Percentiles rank a stretch among this genome's conserved stretches.
Evolutionary conservation across 1,140 invertebrate species (phyloP).

Genomic region (Solenopsis fugax): DNA sequence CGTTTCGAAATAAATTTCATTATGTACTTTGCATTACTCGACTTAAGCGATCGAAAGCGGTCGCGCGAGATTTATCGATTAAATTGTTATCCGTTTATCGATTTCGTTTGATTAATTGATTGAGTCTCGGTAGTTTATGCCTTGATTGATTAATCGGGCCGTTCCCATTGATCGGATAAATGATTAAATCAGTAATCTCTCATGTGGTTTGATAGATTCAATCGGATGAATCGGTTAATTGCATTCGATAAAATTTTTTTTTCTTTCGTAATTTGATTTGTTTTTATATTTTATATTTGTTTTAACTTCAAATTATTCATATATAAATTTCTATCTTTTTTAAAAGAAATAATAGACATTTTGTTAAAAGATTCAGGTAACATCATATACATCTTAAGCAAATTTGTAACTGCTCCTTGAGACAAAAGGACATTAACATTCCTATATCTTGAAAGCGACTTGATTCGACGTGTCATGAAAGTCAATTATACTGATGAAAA

Average conservation of each 20-base stretch:
- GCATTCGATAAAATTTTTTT: constrained; percentile 24
- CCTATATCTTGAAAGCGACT: background rate
- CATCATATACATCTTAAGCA: background rate
- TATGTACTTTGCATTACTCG: background rate
- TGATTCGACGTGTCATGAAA: background rate
- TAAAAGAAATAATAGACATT: background rate
- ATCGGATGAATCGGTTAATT: constrained; percentile 34
- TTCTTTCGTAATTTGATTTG: background rate
- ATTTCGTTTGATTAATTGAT: constrained; percentile 44
- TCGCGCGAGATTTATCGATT: constrained; percentile 41
- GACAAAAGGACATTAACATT: constrained; percentile 3
- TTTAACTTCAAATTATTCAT: background rate
- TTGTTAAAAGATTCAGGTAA: background rate
- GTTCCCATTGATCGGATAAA: constrained; percentile 44
- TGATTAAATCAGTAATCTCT: constrained; percentile 41
- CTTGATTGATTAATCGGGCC: constrained; percentile 39
- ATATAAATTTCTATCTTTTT: background rate
- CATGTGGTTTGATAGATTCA: constrained; percentile 21
- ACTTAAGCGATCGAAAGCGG: background rate
- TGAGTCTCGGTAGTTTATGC: constrained; percentile 13
- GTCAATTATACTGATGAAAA: background rate
- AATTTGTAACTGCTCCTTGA: background rate
- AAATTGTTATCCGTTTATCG: constrained; percentile 54
- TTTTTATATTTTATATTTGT: background rate
- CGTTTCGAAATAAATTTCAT: constrained; percentile 29